phyloP scores from a whole-genome alignment of 2,888 invertebrate species.

The Operophtera brumata region DNA sequence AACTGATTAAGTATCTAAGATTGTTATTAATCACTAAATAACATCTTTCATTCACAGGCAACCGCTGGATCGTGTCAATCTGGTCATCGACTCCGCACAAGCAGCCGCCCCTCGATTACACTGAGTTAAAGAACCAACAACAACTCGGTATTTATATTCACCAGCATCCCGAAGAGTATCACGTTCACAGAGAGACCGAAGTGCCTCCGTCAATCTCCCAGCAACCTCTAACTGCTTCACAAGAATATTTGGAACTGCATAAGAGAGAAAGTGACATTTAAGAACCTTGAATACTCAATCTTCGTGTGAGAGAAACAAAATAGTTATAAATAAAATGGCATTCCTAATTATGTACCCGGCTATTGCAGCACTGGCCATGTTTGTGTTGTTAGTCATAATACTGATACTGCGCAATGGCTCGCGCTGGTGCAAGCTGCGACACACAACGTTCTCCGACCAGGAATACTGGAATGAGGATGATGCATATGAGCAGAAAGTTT shows the following conservation, averaged over 20 bases:
- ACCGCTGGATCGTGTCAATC: constrained; percentile 90
- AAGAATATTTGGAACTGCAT: constrained; percentile 83
- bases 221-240: constrained; percentile 69
- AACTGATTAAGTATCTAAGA: no score
- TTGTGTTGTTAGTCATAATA: constrained; percentile 88
- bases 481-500: constrained; percentile 83
- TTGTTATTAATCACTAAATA: neutral
- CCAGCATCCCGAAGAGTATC: constrained; percentile 53
- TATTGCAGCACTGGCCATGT: constrained; percentile 85
- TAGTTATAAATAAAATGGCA: constrained; percentile 80
- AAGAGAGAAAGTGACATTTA: constrained; percentile 92
- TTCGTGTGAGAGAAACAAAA: no score
- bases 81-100: constrained; percentile 92
- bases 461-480: constrained; percentile 84
- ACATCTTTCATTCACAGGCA: constrained; percentile 77
- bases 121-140: constrained; percentile 83
- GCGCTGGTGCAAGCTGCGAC: constrained; percentile 85
- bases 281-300: constrained; percentile 49
- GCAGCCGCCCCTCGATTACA: constrained; percentile 89
- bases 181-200: constrained; percentile 48
- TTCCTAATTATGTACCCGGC: constrained; percentile 90
- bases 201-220: constrained; percentile 60
- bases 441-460: constrained; percentile 83
- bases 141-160: constrained; percentile 56
- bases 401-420: constrained; percentile 88